phyloP scores from a whole-genome alignment of 2,797 vertebrate species.

The Pangasius macronema region DNA sequence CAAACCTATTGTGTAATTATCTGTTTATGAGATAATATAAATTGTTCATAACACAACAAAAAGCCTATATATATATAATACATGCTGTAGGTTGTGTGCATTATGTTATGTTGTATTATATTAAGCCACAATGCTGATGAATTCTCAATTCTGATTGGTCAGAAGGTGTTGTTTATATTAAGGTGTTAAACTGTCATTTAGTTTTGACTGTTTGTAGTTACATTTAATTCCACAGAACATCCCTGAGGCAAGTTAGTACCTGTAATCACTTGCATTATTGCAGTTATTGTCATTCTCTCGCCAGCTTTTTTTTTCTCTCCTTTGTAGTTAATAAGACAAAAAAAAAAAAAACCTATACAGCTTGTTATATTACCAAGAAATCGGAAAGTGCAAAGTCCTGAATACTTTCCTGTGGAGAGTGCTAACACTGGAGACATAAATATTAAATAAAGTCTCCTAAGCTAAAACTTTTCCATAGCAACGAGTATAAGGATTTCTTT shows the following conservation, averaged over 20 bases:
- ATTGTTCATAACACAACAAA: background rate
- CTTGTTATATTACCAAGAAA: too few species aligned
- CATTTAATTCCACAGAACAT: background rate
- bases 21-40: background rate
- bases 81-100: background rate
- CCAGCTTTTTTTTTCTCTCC: too few species aligned
- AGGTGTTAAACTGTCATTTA: too few species aligned
- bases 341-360: too few species aligned
- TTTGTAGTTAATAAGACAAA: too few species aligned
- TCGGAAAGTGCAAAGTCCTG: too few species aligned
- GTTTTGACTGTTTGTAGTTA: too few species aligned
- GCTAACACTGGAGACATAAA: too few species aligned
- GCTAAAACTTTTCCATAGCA: too few species aligned
- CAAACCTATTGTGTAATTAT: background rate
- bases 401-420: too few species aligned
- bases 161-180: too few species aligned
- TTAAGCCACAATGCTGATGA: background rate
- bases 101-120: background rate
- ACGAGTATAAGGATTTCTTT: too few species aligned
- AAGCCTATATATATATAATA: background rate
- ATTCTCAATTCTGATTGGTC: background rate
- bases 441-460: background rate
- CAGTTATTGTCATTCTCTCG: background rate
- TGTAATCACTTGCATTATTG: background rate
- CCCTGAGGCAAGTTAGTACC: background rate